These are phyloP conservation scores for Drosophila carrolli DNA, from an alignment of 1,140 invertebrate genomes.

Conservation along the genomic window DNA sequence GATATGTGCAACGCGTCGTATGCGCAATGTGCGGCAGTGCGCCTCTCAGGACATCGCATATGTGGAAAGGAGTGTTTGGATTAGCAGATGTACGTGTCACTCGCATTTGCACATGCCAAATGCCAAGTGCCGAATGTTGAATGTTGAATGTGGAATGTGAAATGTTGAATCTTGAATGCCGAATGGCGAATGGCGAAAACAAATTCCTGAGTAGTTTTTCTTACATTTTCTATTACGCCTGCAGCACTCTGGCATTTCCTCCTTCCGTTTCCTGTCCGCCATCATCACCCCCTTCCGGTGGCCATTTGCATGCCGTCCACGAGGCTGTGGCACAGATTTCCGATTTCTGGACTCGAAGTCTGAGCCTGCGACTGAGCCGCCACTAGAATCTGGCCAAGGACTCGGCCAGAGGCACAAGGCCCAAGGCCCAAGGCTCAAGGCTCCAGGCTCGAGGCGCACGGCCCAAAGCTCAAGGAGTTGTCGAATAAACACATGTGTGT, in stretches of 20 bases:
- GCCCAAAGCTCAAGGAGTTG: slow-evolving; percentile 30
- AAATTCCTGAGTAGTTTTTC: slow-evolving; percentile 46
- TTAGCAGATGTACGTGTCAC: slow-evolving; percentile 51
- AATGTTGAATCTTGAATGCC: not conserved
- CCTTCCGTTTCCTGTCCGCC: slow-evolving; percentile 20
- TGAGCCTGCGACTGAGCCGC: slow-evolving; percentile 22
- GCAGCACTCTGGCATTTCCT: slow-evolving; percentile 32
- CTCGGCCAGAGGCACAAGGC: slow-evolving; percentile 17
- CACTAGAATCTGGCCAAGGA: slow-evolving; percentile 30
- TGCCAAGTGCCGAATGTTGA: slow-evolving; percentile 22
- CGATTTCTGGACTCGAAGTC: slow-evolving; percentile 41
- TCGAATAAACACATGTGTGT: slow-evolving; percentile 16
- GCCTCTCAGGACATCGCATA: not conserved
- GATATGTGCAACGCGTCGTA: slow-evolving; percentile 43
- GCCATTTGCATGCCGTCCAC: slow-evolving; percentile 42
- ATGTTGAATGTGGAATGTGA: not conserved
- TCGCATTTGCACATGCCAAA: slow-evolving; percentile 39
- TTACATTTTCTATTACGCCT: slow-evolving; percentile 52
- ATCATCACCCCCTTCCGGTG: not conserved
- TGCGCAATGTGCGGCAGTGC: slow-evolving; percentile 32
- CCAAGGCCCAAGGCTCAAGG: slow-evolving; percentile 1
- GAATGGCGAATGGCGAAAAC: slow-evolving; percentile 35
- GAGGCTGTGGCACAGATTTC: slow-evolving; percentile 32
- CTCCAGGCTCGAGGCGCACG: not conserved
- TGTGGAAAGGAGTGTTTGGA: slow-evolving; percentile 39